Conservation (phyloP, 2,113 vertebrate species). For the Ailuropoda melanoleuca region DNA sequence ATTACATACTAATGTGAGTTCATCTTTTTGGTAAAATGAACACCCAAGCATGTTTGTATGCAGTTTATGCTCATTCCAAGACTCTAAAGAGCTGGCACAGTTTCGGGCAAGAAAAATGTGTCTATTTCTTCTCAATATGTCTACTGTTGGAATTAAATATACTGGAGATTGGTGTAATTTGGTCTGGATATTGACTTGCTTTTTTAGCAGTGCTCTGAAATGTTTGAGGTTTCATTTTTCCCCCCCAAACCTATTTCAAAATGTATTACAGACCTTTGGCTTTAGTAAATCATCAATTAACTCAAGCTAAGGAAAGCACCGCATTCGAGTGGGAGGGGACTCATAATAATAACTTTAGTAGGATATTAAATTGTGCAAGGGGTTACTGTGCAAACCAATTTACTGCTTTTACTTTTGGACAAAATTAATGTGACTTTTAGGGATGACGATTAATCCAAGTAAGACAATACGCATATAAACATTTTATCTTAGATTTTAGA, state of each 20-base stretch:
- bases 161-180: not conserved
- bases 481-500: not conserved
- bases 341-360: not conserved
- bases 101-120: slow-evolving; percentile 21
- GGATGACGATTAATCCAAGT: not conserved
- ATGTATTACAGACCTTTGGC: not conserved
- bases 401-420: not conserved
- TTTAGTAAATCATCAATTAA: not conserved
- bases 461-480: not conserved
- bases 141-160: slow-evolving; percentile 39
- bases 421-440: not conserved
- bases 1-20: not conserved
- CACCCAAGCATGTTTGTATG: not conserved
- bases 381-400: not conserved
- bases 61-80: not conserved
- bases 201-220: slow-evolving; percentile 8
- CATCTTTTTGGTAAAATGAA: slow-evolving; percentile 46
- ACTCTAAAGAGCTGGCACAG: not conserved
- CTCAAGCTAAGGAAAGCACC: not conserved
- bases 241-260: not conserved
- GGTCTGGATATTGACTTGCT: not conserved
- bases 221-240: not conserved
- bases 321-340: not conserved
- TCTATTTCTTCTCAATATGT: slow-evolving; percentile 44
- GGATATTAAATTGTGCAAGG: not conserved